Percentiles rank a stretch among this genome's conserved stretches.
Evolutionary conservation across 2,888 invertebrate genomes (phyloP).

Genomic region (Orchesella flavescens): DNA sequence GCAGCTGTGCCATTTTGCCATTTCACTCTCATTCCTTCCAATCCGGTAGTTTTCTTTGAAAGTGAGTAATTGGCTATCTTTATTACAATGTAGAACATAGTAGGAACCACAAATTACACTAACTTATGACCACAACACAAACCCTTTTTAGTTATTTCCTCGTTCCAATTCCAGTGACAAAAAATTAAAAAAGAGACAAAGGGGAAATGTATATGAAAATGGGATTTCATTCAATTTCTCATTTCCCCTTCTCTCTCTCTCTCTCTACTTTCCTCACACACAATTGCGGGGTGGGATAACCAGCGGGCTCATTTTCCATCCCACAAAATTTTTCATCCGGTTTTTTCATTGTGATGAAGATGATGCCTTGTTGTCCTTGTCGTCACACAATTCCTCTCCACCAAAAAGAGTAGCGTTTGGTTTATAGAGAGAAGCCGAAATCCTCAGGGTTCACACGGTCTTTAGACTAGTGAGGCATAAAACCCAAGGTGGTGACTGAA

Average conservation of each 20-base stretch:
- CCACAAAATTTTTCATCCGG: not conserved
- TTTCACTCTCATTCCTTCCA: not conserved
- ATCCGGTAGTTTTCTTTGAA: not conserved
- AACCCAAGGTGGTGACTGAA: slow-evolving; percentile 13
- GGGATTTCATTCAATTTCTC: not conserved
- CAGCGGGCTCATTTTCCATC: slow-evolving; percentile 10
- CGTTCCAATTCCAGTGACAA: not conserved
- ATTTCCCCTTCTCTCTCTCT: no score
- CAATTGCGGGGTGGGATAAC: not conserved
- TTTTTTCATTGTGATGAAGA: no score
- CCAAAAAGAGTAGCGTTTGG: not conserved
- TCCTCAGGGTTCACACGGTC: slow-evolving; percentile 20
- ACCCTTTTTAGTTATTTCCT: no score
- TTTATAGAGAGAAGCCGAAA: not conserved
- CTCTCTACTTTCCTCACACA: not conserved
- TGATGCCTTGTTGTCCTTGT: no score
- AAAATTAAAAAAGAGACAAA: not conserved
- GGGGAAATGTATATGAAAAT: not conserved
- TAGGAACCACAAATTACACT: no score
- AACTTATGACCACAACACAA: no score
- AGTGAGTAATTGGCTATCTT: not conserved
- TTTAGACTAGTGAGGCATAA: slow-evolving; percentile 17
- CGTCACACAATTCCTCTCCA: not conserved
- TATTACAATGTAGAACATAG: not conserved
- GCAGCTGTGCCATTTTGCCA: not conserved